Percentiles rank a stretch among this genome's conserved stretches.
phyloP scores from a whole-genome alignment of 2,113 vertebrate genomes.

The Labrus mixtus region DNA sequence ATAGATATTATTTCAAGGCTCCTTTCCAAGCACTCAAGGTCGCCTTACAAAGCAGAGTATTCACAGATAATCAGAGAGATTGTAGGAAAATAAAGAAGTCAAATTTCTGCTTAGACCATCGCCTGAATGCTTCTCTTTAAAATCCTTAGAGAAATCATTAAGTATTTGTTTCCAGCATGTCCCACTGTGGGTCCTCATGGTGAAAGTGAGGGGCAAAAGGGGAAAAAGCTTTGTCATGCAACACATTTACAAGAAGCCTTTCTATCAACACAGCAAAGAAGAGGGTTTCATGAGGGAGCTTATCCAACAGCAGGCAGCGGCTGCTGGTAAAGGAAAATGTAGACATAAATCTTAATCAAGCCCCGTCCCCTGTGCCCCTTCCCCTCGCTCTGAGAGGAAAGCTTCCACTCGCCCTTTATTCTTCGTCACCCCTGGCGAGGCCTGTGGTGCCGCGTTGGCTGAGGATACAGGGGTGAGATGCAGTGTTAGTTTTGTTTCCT shows the following conservation, averaged over 20 bases:
- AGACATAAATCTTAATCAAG: constrained; percentile 79
- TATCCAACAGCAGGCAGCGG: constrained; percentile 44
- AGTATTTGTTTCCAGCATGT: constrained; percentile 47
- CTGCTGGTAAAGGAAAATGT: constrained; percentile 52
- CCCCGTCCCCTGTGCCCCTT: constrained; percentile 35
- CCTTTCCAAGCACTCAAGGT: too few species aligned
- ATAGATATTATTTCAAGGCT: too few species aligned
- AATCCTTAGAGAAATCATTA: constrained; percentile 12
- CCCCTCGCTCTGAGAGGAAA: constrained; percentile 30
- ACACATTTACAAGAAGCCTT: constrained; percentile 64
- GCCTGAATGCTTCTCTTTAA: constrained; percentile 21
- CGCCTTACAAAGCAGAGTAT: not conserved
- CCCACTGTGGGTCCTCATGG: constrained; percentile 14
- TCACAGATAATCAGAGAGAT: not conserved
- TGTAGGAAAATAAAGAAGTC: not conserved
- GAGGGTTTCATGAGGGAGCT: constrained; percentile 35
- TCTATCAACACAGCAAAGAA: constrained; percentile 62
- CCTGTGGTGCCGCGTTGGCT: constrained; percentile 56
- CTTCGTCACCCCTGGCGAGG: constrained; percentile 45
- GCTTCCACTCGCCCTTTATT: constrained; percentile 27
- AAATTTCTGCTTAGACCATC: constrained; percentile 7
- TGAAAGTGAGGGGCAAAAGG: constrained; percentile 41
- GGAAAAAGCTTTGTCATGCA: constrained; percentile 74
- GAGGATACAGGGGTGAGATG: constrained; percentile 47
- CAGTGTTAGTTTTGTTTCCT: constrained; percentile 54